Evolutionary conservation across 2,113 vertebrate species (phyloP).

Genomic region (Calidris pygmaea): DNA sequence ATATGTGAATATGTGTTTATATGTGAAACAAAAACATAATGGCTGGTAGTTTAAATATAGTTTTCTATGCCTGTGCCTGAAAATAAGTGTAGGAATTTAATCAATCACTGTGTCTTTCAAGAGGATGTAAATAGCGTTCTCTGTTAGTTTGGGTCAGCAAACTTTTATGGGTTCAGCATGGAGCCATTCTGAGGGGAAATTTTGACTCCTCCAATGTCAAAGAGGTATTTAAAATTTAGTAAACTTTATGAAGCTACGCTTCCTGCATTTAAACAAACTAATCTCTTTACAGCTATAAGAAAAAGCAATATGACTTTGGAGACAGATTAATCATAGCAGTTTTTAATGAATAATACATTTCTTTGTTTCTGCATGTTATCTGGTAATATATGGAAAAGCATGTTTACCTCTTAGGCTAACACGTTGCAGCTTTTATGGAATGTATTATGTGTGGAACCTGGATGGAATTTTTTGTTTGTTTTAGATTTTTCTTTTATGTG

Average conservation of each 20-base stretch:
- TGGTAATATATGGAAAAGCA: slow-evolving; percentile 3
- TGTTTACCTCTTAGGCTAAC: not conserved
- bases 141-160: not conserved
- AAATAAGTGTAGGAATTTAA: not conserved
- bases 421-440: not conserved
- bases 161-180: not conserved
- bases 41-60: not conserved
- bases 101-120: not conserved
- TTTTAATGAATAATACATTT: slow-evolving; percentile 65
- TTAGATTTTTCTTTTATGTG: not conserved
- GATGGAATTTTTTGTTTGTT: not conserved
- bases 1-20: not conserved
- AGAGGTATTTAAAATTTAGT: slow-evolving; percentile 42
- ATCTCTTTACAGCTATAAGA: slow-evolving; percentile 28
- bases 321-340: slow-evolving; percentile 33
- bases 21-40: not conserved
- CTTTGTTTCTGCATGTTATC: slow-evolving; percentile 32
- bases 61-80: not conserved
- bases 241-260: slow-evolving; percentile 12
- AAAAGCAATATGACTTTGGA: slow-evolving; percentile 22
- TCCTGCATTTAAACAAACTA: slow-evolving; percentile 33
- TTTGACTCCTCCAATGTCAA: not conserved
- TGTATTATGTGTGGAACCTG: not conserved
- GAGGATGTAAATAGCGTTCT: not conserved
- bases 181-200: not conserved